Percentiles rank a stretch among this genome's conserved stretches.
phyloP scores from a whole-genome alignment of 1,140 invertebrate genomes.

The Trichonephila clavata region DNA sequence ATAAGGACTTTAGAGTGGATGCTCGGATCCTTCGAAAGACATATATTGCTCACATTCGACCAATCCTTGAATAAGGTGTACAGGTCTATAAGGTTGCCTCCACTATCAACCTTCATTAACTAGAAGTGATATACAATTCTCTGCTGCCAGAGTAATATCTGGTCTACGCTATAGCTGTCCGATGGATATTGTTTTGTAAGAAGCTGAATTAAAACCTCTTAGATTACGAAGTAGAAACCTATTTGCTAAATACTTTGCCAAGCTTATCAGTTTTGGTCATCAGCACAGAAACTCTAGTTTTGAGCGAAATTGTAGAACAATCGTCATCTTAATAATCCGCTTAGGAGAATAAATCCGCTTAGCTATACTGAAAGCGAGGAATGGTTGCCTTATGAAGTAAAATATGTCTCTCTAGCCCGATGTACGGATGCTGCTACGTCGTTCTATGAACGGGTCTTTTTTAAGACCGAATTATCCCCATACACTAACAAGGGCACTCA shows the following conservation, averaged over 20 bases:
- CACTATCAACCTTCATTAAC: background rate
- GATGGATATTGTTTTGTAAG: background rate
- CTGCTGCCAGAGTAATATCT: background rate
- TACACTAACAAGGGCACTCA: too few species aligned
- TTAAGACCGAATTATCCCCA: too few species aligned
- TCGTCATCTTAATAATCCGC: too few species aligned
- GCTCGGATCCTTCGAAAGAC: too few species aligned
- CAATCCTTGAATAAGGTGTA: background rate
- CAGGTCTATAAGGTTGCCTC: conserved; percentile 3
- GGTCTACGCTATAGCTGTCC: background rate
- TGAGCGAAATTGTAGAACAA: conserved; percentile 7
- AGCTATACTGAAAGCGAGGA: too few species aligned
- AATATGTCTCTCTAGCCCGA: too few species aligned
- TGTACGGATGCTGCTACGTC: too few species aligned
- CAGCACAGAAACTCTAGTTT: conserved; percentile 7
- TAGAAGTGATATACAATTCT: background rate
- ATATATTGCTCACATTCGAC: background rate
- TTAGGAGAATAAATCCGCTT: too few species aligned
- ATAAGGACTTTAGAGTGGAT: background rate
- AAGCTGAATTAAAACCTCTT: conserved; percentile 9
- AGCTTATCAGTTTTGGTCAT: background rate
- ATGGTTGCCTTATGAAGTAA: too few species aligned
- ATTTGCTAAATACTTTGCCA: too few species aligned
- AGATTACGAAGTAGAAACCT: background rate
- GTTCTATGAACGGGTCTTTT: too few species aligned